Evolutionary conservation across 2,113 vertebrate species (phyloP).

Genomic region (Vicugna pacos): DNA sequence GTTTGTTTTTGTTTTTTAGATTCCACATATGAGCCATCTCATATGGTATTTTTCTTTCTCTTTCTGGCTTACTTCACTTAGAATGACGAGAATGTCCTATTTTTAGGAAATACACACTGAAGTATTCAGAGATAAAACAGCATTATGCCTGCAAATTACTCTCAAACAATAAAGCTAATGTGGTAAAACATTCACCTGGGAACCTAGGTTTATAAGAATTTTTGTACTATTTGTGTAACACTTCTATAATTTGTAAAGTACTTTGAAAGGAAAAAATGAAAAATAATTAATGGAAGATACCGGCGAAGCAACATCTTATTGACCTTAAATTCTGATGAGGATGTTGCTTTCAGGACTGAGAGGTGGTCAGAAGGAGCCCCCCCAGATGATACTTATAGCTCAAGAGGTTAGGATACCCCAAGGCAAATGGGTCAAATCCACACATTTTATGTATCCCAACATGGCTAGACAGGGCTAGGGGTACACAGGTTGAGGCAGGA

Average conservation of each 20-base stretch:
- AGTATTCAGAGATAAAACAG: neutral
- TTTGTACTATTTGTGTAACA: neutral
- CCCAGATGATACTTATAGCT: neutral
- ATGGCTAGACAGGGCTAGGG: neutral
- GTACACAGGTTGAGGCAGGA: neutral
- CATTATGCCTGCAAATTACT: neutral
- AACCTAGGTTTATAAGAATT: neutral
- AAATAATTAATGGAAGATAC: conserved; percentile 6
- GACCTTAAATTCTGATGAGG: neutral
- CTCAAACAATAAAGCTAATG: neutral
- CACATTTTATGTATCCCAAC: neutral
- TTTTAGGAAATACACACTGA: neutral
- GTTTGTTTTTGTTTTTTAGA: too few species aligned
- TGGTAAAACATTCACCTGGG: neutral
- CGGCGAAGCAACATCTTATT: neutral
- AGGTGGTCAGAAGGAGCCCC: neutral
- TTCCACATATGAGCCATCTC: too few species aligned
- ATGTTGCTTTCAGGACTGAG: neutral
- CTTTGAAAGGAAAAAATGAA: neutral
- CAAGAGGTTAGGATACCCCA: neutral
- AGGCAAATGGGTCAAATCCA: neutral
- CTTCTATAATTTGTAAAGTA: conserved; percentile 31
- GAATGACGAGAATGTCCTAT: neutral
- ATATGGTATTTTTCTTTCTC: too few species aligned
- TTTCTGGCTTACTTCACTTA: too few species aligned